Percentiles rank a stretch among this genome's conserved stretches.
phyloP scores from a whole-genome alignment of 2,113 vertebrate species.

The Engraulis encrasicolus region DNA sequence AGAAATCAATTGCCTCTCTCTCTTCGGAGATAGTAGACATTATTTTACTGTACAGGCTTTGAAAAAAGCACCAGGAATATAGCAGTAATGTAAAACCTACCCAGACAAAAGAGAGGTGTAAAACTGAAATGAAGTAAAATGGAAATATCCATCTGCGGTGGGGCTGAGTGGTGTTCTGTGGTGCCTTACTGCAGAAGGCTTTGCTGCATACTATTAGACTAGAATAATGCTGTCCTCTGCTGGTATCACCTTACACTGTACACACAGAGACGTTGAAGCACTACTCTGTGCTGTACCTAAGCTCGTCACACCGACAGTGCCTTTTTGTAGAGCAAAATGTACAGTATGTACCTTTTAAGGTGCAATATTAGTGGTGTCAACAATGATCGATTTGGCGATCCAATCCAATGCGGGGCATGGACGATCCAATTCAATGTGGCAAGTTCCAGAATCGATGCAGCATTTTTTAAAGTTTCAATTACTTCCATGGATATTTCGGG shows the following conservation, averaged over 20 bases:
- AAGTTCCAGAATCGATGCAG: too few species aligned
- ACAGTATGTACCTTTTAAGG: too few species aligned
- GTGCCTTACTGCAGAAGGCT: background rate
- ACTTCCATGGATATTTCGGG: too few species aligned
- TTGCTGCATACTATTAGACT: background rate
- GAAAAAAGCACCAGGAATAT: background rate
- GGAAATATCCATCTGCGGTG: background rate
- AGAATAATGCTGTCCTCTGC: slow-evolving; percentile 10
- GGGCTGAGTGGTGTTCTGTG: background rate
- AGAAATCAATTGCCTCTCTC: background rate
- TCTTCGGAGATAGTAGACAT: background rate
- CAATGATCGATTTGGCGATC: too few species aligned
- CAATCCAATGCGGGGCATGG: too few species aligned
- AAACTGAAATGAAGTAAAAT: background rate
- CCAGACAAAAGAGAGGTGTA: background rate
- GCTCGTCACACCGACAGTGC: too few species aligned
- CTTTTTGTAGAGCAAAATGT: too few species aligned
- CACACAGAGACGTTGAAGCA: too few species aligned
- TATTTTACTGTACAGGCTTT: background rate
- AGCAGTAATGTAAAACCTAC: background rate
- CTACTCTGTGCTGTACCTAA: too few species aligned
- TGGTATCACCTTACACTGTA: background rate
- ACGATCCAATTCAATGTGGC: too few species aligned
- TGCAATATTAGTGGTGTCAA: too few species aligned
- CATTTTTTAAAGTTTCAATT: too few species aligned